A percentile compares a stretch with the other conserved stretches of the same genome.
Conservation (phyloP, 2,113 vertebrate genomes). For the Nycticebus coucang region DNA sequence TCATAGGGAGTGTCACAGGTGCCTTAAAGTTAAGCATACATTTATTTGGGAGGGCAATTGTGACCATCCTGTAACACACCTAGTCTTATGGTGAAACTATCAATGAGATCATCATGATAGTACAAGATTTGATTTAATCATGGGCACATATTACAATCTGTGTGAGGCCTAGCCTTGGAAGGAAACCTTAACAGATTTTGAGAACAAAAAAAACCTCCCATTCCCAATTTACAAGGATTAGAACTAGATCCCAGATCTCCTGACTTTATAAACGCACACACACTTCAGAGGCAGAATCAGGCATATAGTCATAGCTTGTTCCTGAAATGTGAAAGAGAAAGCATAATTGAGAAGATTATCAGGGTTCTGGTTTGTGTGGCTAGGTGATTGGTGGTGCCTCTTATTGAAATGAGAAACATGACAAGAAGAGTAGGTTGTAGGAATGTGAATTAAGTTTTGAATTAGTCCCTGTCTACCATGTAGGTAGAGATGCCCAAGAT, state of each 20-base stretch:
- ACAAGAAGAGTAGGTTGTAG: background rate
- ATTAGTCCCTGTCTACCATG: background rate
- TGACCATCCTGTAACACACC: background rate
- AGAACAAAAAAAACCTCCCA: background rate
- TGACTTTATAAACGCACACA: conserved; percentile 26
- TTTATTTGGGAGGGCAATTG: conserved; percentile 15
- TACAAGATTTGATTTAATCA: conserved; percentile 7
- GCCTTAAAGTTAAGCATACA: conserved; percentile 39
- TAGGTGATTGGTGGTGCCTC: background rate
- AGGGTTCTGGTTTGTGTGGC: background rate
- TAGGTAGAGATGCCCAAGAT: background rate
- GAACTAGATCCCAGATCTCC: background rate
- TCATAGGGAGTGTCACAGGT: background rate
- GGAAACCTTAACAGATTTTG: conserved; percentile 9
- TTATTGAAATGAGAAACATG: background rate
- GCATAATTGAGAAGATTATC: background rate
- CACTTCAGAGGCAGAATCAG: conserved; percentile 45
- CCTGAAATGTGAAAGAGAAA: conserved; percentile 26
- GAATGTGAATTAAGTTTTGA: conserved; percentile 41
- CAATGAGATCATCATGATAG: background rate
- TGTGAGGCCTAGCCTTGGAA: conserved; percentile 28
- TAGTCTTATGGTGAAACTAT: conserved; percentile 2
- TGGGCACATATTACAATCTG: background rate
- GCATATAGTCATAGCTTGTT: conserved; percentile 1
- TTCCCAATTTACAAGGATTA: conserved; percentile 14